A percentile compares a stretch with the other conserved stretches of the same genome.
Conservation (phyloP, 2,113 vertebrate species). For the Tragulus kanchil region DNA sequence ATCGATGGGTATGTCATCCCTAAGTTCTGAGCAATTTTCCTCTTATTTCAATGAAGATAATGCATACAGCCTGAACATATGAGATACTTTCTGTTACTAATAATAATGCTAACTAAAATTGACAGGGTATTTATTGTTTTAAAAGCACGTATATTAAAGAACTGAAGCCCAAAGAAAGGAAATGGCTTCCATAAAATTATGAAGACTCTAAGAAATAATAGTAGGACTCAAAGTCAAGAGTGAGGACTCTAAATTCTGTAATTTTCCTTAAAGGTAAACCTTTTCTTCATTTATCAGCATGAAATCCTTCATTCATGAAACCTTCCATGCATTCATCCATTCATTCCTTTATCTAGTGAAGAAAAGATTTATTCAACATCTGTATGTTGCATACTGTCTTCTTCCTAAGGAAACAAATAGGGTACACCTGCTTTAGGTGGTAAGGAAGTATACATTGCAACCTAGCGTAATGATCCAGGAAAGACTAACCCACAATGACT, state of each 20-base stretch:
- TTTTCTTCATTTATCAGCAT: not conserved
- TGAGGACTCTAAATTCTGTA: not conserved
- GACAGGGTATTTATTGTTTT: not conserved
- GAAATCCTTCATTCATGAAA: not conserved
- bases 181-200: conserved; percentile 3
- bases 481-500: not conserved
- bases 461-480: not conserved
- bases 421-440: not conserved
- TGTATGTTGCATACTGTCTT: not conserved
- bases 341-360: conserved; percentile 12
- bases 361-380: not conserved
- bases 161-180: not conserved
- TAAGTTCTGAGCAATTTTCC: not conserved
- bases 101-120: not conserved
- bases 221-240: not conserved
- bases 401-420: not conserved
- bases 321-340: not conserved
- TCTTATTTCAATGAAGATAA: not conserved
- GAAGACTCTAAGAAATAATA: not conserved
- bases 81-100: not conserved
- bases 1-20: not conserved
- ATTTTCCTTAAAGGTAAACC: not conserved
- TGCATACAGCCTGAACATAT: not conserved
- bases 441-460: not conserved
- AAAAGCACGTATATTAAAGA: conserved; percentile 30